Conservation (phyloP, 2,888 invertebrate genomes). For the Seladonia tumulorum region DNA sequence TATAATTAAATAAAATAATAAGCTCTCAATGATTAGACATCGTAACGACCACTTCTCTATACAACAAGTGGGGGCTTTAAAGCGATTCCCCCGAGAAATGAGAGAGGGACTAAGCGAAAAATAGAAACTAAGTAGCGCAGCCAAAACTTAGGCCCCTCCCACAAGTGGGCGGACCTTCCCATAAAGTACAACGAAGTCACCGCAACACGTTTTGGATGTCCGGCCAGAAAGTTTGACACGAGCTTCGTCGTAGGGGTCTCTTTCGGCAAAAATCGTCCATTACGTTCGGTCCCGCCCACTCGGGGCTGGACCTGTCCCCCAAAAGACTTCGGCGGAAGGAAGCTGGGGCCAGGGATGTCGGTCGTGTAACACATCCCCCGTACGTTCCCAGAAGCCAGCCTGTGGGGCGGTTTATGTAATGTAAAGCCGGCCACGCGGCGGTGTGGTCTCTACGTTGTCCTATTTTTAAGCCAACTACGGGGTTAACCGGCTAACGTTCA, state of each 20-base stretch:
- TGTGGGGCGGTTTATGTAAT: conserved; percentile 43
- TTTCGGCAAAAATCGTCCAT: neutral
- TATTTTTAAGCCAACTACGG: conserved; percentile 79
- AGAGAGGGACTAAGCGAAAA: neutral
- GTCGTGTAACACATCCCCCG: conserved; percentile 12
- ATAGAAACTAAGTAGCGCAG: neutral
- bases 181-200: neutral
- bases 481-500: conserved; percentile 78
- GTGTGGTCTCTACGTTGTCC: conserved; percentile 64
- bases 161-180: neutral
- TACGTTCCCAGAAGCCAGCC: conserved; percentile 22
- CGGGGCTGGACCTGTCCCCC: neutral
- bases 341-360: conserved; percentile 14
- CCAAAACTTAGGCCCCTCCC: too few species aligned
- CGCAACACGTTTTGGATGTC: neutral
- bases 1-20: too few species aligned
- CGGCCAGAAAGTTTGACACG: neutral
- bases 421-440: conserved; percentile 44
- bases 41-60: too few species aligned
- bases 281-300: neutral
- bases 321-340: neutral
- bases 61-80: too few species aligned
- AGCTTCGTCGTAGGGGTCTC: neutral
- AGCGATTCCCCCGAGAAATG: neutral
- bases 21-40: too few species aligned